Evolutionary conservation across 2,113 vertebrate genomes (phyloP).

Genomic region (Colistium nudipinnis): DNA sequence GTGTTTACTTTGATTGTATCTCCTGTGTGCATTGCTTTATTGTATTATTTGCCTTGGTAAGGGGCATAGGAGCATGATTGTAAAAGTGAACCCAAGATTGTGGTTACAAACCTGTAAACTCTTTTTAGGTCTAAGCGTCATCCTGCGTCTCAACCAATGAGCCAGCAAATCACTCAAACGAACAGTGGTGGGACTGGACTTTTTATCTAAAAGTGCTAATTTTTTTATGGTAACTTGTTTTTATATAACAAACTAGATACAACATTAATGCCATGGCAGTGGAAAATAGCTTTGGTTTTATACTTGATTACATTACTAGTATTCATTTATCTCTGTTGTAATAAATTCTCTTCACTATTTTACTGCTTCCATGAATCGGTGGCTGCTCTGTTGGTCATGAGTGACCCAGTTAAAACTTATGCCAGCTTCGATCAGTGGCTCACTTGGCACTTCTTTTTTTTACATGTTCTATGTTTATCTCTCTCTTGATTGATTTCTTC

Average conservation of each 20-base stretch:
- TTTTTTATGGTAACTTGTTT: no score
- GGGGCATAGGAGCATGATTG: no score
- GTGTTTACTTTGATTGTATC: no score
- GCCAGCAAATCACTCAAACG: no score
- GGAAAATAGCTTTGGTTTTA: neutral
- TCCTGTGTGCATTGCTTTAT: no score
- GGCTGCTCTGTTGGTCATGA: conserved; percentile 12
- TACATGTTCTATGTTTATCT: neutral
- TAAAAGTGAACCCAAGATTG: no score
- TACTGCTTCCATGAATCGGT: neutral
- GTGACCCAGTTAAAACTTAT: conserved; percentile 32
- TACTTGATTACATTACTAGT: neutral
- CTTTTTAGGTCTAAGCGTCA: no score
- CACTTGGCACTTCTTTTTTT: conserved; percentile 20
- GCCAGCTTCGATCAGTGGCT: conserved; percentile 22
- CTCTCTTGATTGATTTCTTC: conserved; percentile 13
- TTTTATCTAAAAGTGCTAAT: no score
- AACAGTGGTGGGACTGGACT: no score
- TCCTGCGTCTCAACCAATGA: no score
- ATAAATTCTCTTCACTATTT: neutral
- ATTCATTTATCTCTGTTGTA: neutral
- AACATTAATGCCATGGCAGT: neutral
- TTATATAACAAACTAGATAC: no score
- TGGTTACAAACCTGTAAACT: no score
- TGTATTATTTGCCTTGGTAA: neutral